Evolutionary conservation across 2,888 invertebrate species (phyloP).

Genomic region (Thysanoteuthis rhombus): DNA sequence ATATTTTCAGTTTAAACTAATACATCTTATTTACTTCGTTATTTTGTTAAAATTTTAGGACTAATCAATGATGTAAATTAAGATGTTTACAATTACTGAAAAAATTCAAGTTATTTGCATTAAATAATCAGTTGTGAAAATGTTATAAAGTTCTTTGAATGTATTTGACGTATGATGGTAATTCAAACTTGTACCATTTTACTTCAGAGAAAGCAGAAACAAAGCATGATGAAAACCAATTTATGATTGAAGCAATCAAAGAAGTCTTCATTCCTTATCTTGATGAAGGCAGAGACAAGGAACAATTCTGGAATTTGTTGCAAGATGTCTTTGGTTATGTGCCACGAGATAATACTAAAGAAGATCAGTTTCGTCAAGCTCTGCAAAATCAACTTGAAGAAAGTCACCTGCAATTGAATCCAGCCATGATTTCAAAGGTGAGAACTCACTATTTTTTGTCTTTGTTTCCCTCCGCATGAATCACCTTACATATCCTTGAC

Average conservation of each 20-base stretch:
- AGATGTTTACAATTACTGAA: neutral
- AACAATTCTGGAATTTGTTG: conserved; percentile 48
- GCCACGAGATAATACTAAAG: conserved; percentile 48
- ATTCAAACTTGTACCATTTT: neutral
- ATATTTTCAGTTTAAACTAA: too few species aligned
- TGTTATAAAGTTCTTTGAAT: neutral
- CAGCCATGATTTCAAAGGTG: conserved; percentile 58
- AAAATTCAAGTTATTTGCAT: too few species aligned
- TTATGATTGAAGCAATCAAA: conserved; percentile 55
- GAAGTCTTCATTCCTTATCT: conserved; percentile 48
- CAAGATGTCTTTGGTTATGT: conserved; percentile 54
- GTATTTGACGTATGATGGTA: neutral
- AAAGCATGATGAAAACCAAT: conserved; percentile 52
- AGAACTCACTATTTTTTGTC: neutral
- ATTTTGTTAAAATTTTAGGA: neutral
- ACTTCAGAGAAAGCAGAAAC: neutral
- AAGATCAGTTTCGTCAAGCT: conserved; percentile 52
- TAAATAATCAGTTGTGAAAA: neutral
- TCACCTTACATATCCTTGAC: neutral
- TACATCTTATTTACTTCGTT: neutral
- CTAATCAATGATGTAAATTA: neutral
- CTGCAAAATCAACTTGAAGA: conserved; percentile 61
- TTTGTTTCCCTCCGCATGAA: neutral
- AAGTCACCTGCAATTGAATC: conserved; percentile 53
- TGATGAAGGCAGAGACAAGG: conserved; percentile 51